A percentile compares a stretch with the other conserved stretches of the same genome.
phyloP scores from a whole-genome alignment of 2,888 invertebrate species.

The Microctonus aethiopoides region DNA sequence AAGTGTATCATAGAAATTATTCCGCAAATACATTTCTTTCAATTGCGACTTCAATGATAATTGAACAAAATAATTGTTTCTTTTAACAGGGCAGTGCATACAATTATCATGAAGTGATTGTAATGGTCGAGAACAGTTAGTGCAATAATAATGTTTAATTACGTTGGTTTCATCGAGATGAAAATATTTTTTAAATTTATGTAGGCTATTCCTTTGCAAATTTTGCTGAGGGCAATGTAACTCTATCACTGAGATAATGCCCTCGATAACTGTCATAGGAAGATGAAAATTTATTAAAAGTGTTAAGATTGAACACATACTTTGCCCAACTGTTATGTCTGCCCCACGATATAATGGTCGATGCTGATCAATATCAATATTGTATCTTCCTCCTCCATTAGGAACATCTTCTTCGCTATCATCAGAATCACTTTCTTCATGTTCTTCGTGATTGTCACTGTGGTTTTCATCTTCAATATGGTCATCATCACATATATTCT shows the following conservation, averaged over 20 bases:
- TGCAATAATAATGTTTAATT: slow-evolving; percentile 11
- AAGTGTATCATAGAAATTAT: slow-evolving; percentile 5
- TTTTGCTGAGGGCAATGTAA: not conserved
- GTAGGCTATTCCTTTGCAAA: slow-evolving; percentile 8
- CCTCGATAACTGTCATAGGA: not conserved
- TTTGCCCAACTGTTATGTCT: slow-evolving; percentile 1
- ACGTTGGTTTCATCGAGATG: not conserved
- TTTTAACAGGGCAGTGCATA: not conserved
- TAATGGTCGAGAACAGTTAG: not conserved
- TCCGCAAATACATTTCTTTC: not conserved
- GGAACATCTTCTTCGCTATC: no score
- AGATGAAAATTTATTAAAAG: not conserved
- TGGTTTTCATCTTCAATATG: no score
- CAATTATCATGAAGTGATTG: not conserved
- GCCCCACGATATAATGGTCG: not conserved
- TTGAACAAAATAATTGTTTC: not conserved
- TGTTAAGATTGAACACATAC: not conserved
- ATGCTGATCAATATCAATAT: not conserved
- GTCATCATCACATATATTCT: no score
- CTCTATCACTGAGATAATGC: slow-evolving; percentile 1
- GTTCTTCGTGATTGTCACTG: no score
- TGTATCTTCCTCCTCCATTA: not conserved
- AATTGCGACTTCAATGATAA: slow-evolving; percentile 2
- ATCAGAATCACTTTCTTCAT: no score
- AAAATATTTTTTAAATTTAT: slow-evolving; percentile 8